A percentile compares a stretch with the other conserved stretches of the same genome.
phyloP scores from a whole-genome alignment of 1,140 invertebrate species.

The Platorchestia sp. region DNA sequence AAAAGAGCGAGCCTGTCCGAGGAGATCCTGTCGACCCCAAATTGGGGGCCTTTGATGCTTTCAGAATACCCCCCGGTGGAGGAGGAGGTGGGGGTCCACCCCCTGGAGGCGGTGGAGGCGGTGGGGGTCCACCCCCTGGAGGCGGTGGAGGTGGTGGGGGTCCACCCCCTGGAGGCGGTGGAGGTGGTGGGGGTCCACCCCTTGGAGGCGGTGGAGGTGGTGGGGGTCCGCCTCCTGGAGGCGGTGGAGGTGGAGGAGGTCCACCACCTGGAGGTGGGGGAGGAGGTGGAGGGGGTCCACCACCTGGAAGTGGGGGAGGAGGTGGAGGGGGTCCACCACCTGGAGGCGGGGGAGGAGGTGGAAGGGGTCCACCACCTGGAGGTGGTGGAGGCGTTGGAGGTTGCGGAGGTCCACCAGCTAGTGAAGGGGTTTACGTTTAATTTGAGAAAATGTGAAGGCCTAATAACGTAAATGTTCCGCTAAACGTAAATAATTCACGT shows the following conservation, averaged over 20 bases:
- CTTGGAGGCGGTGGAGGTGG: slow-evolving; percentile 70
- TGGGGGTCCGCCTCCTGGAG: slow-evolving; percentile 71
- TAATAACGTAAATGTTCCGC: too few species aligned
- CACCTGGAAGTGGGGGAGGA: slow-evolving; percentile 18
- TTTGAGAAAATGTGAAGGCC: too few species aligned
- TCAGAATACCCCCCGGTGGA: not conserved
- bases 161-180: slow-evolving; percentile 70
- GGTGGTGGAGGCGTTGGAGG: slow-evolving; percentile 13
- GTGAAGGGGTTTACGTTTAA: too few species aligned
- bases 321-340: not conserved
- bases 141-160: slow-evolving; percentile 70
- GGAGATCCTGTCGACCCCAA: not conserved
- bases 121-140: slow-evolving; percentile 68
- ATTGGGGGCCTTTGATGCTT: not conserved
- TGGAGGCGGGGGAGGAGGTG: not conserved
- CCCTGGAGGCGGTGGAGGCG: slow-evolving; percentile 59
- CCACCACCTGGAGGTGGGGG: slow-evolving; percentile 9
- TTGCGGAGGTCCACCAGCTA: not conserved
- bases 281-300: slow-evolving; percentile 58
- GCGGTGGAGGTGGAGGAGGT: slow-evolving; percentile 69
- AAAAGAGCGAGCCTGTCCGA: not conserved
- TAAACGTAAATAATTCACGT: too few species aligned
- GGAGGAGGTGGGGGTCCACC: slow-evolving; percentile 59
- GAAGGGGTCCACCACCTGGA: not conserved
- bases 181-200: slow-evolving; percentile 72